Evolutionary conservation across 2,888 invertebrate genomes (phyloP), one percentile per base, ranked within the genome.

Genomic region (Cataglyphis cursor): DNA sequence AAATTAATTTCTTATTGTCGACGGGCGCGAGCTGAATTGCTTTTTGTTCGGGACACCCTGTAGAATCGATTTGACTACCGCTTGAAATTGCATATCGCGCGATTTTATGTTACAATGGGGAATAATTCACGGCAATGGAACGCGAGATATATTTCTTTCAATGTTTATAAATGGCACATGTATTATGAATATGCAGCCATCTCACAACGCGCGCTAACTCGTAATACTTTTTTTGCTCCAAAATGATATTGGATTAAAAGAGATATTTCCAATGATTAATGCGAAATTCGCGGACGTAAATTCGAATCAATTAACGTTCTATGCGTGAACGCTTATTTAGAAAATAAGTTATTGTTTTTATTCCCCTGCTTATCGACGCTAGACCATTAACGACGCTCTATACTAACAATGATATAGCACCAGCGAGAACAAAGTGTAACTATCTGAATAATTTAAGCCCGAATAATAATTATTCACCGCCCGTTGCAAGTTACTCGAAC

Each of bases 401-500:
- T 31, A n/a, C n/a, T n/a, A 51, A 12, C 24, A 66, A 28, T 44
- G 41, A 38, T 3, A 9, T 15, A 21, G 44, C n/a, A 12, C 10
- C 10, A 24, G 12, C 18, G 15, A 15, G 62, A 28, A 21, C 65
- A 75, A 75, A 48, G 66, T 65, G 18, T 51, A 41, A 68, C 24
- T n/a, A 51, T 51, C 24, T 54, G 51, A 75, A 74, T 74, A 74
- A 61, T 74, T 65, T 48, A 66, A 41, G n/a, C 31, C 31, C 38
- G 24, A 54, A 8, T 38, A 28, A 24, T 54, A 76, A 65, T 76
- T 66, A 66, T 54, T 28, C 54, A 8, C 15, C n/a, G 5, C 24
- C 4, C 28, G 9, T n/a, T 38, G 24, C 12, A 76, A 38, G 41
- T 54, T 54, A 48, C 3, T 66, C 44, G 24, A 18, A 21, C 44